Conservation (phyloP, 2,113 vertebrate genomes). For the Spea multiplicata region DNA sequence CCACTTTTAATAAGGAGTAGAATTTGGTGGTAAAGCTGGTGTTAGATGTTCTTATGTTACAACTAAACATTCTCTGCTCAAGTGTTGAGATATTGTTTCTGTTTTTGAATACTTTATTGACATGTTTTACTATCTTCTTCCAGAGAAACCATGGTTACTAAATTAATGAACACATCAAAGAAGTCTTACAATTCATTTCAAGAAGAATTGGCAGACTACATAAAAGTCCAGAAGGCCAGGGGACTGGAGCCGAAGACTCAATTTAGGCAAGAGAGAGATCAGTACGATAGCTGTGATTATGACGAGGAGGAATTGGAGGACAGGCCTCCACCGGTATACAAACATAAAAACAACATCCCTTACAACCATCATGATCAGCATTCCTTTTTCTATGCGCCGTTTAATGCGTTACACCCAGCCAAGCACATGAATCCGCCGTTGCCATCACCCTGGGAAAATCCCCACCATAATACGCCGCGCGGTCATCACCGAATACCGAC, state of each 20-base stretch:
- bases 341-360: constrained; percentile 40
- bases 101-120: background rate
- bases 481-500: constrained; percentile 35
- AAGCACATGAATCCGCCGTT: constrained; percentile 34
- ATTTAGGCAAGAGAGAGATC: constrained; percentile 54
- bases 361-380: constrained; percentile 38
- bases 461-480: background rate
- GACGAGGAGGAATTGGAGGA: constrained; percentile 36
- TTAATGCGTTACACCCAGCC: constrained; percentile 33
- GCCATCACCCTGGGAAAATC: constrained; percentile 45
- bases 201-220: constrained; percentile 77
- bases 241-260: constrained; percentile 67
- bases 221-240: constrained; percentile 74
- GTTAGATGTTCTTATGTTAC: no score
- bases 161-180: constrained; percentile 67
- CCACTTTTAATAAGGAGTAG: no score
- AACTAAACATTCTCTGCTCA: no score
- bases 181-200: constrained; percentile 73
- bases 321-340: constrained; percentile 11
- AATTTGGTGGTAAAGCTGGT: no score
- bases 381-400: constrained; percentile 45
- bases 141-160: constrained; percentile 71
- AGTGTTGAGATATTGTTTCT: no score
- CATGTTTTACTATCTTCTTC: constrained; percentile 47
- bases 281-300: constrained; percentile 41